Evolutionary conservation across 1,140 invertebrate species (phyloP).

Genomic region (Drosophila baimaii): DNA sequence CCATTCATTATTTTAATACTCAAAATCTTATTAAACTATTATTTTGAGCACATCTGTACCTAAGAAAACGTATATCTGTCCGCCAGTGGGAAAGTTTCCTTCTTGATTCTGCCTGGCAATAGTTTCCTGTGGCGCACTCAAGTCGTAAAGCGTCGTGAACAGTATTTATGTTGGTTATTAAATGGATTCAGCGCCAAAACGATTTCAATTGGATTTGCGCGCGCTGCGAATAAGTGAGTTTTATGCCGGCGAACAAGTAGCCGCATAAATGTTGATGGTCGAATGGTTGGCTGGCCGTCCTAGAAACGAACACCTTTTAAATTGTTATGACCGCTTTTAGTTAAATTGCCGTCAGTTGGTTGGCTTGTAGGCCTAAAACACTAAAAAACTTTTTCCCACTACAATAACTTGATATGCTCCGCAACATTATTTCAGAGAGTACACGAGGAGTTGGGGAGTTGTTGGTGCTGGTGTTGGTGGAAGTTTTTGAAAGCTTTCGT

Average conservation of each 20-base stretch:
- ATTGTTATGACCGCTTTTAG: constrained; percentile 74
- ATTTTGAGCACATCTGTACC: constrained; percentile 6
- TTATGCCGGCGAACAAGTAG: constrained; percentile 44
- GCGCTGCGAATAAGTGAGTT: constrained; percentile 47
- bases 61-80: constrained; percentile 17
- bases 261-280: constrained; percentile 67
- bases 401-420: constrained; percentile 64
- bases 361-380: constrained; percentile 51
- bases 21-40: neutral
- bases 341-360: constrained; percentile 63
- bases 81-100: constrained; percentile 39
- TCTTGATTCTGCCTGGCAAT: constrained; percentile 34
- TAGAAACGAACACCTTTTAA: constrained; percentile 64
- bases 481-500: constrained; percentile 56
- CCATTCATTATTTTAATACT: neutral
- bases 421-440: constrained; percentile 43
- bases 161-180: constrained; percentile 82
- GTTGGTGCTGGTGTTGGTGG: constrained; percentile 2
- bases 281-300: constrained; percentile 30
- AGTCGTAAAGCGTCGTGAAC: constrained; percentile 76
- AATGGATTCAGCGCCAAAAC: constrained; percentile 72
- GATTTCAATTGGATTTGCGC: constrained; percentile 79
- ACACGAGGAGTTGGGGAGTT: constrained; percentile 9
- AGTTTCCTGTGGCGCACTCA: constrained; percentile 71
- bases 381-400: constrained; percentile 62